A percentile compares a stretch with the other conserved stretches of the same genome.
Evolutionary conservation across 2,797 vertebrate genomes (phyloP).

Genomic region (Mus minutoides): DNA sequence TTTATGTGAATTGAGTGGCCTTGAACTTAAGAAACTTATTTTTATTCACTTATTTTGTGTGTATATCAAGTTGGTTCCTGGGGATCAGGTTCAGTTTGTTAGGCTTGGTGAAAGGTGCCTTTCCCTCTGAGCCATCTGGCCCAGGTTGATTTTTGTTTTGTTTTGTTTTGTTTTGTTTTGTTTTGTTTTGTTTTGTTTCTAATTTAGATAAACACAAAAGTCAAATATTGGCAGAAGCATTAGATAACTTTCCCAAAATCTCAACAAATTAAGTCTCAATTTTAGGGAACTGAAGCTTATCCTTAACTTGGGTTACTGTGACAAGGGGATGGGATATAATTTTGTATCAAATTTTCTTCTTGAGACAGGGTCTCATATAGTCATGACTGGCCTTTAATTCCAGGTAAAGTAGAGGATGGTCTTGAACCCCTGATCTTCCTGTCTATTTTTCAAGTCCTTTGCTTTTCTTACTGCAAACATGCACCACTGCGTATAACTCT

Average conservation of each 20-base stretch:
- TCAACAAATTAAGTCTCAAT: conserved; percentile 39
- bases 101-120: neutral
- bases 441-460: neutral
- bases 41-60: neutral
- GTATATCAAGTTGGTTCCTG: neutral
- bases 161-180: conserved; percentile 7
- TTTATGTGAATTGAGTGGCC: neutral
- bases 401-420: neutral
- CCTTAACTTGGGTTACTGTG: conserved; percentile 38
- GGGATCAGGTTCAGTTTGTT: neutral
- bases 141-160: neutral
- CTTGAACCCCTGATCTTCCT: neutral
- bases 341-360: conserved; percentile 55
- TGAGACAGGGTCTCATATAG: conserved; percentile 64
- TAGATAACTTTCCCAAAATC: conserved; percentile 14
- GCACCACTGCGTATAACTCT: neutral
- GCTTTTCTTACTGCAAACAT: neutral
- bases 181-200: neutral
- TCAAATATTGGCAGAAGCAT: conserved; percentile 45
- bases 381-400: neutral
- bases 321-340: conserved; percentile 53
- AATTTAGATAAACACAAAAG: conserved; percentile 48
- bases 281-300: conserved; percentile 37
- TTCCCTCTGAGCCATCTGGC: neutral
- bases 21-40: neutral